These are phyloP conservation scores for Vollenhovia emeryi DNA, from an alignment of 1,140 invertebrate species.

Conservation along the genomic window DNA sequence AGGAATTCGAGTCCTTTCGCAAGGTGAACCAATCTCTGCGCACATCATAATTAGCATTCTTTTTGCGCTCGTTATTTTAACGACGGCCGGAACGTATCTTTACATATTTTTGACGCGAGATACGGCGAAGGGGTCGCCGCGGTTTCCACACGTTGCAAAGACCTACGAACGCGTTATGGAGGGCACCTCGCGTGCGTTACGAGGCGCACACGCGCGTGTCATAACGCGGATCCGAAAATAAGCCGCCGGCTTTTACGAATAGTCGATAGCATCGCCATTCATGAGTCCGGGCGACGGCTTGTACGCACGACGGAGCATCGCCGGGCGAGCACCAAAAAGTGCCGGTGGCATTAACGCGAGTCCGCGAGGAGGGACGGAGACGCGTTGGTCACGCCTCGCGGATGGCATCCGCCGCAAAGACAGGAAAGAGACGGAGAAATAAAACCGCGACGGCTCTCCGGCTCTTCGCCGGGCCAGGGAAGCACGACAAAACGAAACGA, in stretches of 20 bases:
- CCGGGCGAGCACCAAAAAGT: constrained; percentile 26
- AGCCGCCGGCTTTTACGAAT: constrained; percentile 55
- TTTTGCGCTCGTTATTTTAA: not conserved
- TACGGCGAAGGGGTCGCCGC: not conserved
- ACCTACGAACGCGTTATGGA: not conserved
- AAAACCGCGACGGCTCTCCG: constrained; percentile 10
- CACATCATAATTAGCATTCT: not conserved
- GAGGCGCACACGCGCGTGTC: constrained; percentile 17
- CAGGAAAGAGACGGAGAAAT: constrained; percentile 47
- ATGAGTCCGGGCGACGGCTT: constrained; percentile 28
- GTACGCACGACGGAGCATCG: constrained; percentile 25
- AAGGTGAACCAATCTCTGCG: not conserved
- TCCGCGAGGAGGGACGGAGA: not conserved
- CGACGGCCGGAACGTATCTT: not conserved
- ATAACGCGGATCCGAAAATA: constrained; percentile 54
- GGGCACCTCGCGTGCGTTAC: constrained; percentile 5
- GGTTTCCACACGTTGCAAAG: not conserved
- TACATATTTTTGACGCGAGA: not conserved
- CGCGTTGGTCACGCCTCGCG: constrained; percentile 50
- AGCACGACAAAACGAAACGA: not conserved
- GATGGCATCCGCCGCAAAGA: constrained; percentile 56
- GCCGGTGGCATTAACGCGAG: constrained; percentile 9
- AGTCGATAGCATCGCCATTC: constrained; percentile 49
- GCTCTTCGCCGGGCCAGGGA: not conserved
- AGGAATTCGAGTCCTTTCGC: not conserved